phyloP scores from a whole-genome alignment of 1,140 invertebrate genomes.

The Cephus cinctus region DNA sequence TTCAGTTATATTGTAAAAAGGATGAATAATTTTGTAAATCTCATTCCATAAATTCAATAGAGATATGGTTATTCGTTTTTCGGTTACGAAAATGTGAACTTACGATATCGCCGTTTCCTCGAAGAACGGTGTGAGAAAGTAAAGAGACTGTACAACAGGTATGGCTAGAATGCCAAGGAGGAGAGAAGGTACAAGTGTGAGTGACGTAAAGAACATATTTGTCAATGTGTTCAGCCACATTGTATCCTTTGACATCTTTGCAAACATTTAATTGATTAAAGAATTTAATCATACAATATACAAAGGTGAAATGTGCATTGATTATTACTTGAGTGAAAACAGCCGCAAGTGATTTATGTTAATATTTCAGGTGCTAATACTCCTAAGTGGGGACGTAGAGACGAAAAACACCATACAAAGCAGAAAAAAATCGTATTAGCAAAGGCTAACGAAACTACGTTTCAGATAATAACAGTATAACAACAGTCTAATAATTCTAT shows the following conservation, averaged over 20 bases:
- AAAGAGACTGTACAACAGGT: conserved; percentile 42
- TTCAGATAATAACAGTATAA: no score
- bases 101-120: conserved; percentile 18
- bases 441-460: no score
- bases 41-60: no score
- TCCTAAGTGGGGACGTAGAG: no score
- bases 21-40: no score
- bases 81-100: conserved; percentile 6
- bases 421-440: no score
- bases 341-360: no score
- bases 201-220: conserved; percentile 32
- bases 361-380: no score
- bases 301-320: neutral
- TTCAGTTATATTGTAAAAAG: no score
- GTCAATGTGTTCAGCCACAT: conserved; percentile 27
- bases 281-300: neutral
- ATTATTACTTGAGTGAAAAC: neutral
- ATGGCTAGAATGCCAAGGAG: conserved; percentile 40
- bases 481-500: no score
- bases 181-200: conserved; percentile 45
- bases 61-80: no score
- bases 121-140: conserved; percentile 45
- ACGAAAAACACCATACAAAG: no score
- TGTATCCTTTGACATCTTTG: conserved; percentile 27
- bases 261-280: neutral